Percentiles rank a stretch among this genome's conserved stretches.
These are phyloP conservation scores for Dastarcus helophoroides DNA, from an alignment of 2,888 invertebrate genomes.

Conservation along the genomic window DNA sequence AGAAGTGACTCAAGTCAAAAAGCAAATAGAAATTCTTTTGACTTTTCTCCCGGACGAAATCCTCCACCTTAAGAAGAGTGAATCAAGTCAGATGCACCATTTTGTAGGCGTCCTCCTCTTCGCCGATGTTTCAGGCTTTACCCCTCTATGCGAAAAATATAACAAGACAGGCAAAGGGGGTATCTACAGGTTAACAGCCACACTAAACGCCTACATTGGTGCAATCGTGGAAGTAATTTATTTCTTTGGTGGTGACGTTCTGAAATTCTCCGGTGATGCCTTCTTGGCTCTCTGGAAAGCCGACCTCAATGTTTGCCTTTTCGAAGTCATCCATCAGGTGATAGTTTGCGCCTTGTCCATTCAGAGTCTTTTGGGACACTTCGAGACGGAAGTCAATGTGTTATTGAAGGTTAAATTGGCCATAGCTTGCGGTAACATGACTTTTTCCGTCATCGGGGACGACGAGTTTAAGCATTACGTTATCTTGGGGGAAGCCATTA, in stretches of 20 bases:
- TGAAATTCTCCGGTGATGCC: conserved; percentile 52
- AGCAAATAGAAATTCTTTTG: conserved; percentile 41
- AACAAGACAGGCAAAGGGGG: conserved; percentile 50
- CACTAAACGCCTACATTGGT: conserved; percentile 53
- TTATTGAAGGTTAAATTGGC: conserved; percentile 42
- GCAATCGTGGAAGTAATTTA: conserved; percentile 50
- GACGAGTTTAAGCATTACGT: conserved; percentile 43
- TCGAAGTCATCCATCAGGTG: conserved; percentile 40
- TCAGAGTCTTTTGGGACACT: conserved; percentile 37
- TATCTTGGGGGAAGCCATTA: conserved; percentile 41
- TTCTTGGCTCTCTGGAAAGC: conserved; percentile 51
- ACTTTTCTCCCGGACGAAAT: conserved; percentile 47
- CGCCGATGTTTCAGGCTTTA: conserved; percentile 38
- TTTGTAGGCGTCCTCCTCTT: conserved; percentile 44
- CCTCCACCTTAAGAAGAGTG: conserved; percentile 39
- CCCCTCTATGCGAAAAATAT: conserved; percentile 49
- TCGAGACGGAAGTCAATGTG: conserved; percentile 33
- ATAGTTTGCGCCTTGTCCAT: conserved; percentile 49
- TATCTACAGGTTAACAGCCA: conserved; percentile 51
- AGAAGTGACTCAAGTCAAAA: conserved; percentile 38
- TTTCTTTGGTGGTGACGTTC: conserved; percentile 48
- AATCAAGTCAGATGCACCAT: conserved; percentile 34
- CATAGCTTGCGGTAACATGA: conserved; percentile 46
- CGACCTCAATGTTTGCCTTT: conserved; percentile 20
- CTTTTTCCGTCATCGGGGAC: conserved; percentile 44